Evolutionary conservation across 1,140 invertebrate species (phyloP).

Genomic region (Coenobita brevimanus): DNA sequence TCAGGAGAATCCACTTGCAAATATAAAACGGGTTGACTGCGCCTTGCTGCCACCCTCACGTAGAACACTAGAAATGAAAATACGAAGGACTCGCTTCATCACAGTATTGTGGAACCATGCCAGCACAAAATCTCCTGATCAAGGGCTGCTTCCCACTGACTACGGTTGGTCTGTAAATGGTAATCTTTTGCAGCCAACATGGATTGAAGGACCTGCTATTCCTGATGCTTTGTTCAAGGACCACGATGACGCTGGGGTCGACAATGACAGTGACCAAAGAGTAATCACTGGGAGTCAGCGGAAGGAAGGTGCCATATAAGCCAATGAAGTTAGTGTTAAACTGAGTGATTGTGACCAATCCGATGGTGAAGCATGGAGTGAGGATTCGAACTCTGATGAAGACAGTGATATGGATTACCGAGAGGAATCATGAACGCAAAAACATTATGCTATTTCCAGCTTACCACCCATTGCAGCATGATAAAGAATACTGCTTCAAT

Average conservation of each 20-base stretch:
- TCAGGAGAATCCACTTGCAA: slow-evolving; percentile 14
- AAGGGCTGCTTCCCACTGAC: background rate
- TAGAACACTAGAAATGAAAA: background rate
- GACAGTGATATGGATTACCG: background rate
- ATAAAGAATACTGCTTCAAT: no score
- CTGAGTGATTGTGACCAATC: background rate
- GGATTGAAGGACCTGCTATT: slow-evolving; percentile 5
- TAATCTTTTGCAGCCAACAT: background rate
- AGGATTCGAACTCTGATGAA: background rate
- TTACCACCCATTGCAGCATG: no score
- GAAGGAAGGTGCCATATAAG: no score
- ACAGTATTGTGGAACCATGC: slow-evolving; percentile 10
- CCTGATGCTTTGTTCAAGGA: background rate
- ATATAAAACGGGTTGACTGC: background rate
- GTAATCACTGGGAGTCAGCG: background rate
- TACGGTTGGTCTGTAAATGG: background rate
- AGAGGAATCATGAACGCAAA: no score
- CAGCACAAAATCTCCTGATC: background rate
- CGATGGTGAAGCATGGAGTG: slow-evolving; percentile 10
- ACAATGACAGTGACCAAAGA: background rate
- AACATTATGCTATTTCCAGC: no score
- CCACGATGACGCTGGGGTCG: background rate
- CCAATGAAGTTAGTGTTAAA: no score
- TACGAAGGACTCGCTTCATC: background rate
- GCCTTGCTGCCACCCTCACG: background rate